A percentile compares a stretch with the other conserved stretches of the same genome.
phyloP scores from a whole-genome alignment of 1,140 invertebrate species.

The Leptinotarsa undecemlineata region DNA sequence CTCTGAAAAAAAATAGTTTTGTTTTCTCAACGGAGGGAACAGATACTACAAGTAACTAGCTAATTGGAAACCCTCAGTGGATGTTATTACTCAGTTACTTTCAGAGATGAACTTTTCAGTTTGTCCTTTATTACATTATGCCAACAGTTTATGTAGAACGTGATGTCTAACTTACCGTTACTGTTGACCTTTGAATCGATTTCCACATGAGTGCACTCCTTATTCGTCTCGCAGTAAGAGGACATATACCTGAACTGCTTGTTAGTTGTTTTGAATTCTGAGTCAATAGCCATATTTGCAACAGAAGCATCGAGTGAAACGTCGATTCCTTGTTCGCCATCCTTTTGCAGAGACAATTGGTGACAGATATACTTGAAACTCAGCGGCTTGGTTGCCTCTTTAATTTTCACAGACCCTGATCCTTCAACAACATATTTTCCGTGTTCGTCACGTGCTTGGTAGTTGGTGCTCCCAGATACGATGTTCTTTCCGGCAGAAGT shows the following conservation, averaged over 20 bases:
- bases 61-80: no score
- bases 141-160: no score
- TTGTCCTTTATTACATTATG: no score
- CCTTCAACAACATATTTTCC: conserved; percentile 73
- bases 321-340: conserved; percentile 67
- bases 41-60: no score
- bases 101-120: no score
- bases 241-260: conserved; percentile 69
- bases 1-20: no score
- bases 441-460: conserved; percentile 70
- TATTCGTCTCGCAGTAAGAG: conserved; percentile 76
- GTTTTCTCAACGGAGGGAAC: no score
- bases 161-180: conserved; percentile 54
- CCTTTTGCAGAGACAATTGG: conserved; percentile 60
- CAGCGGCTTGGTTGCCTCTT: conserved; percentile 66
- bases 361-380: conserved; percentile 74
- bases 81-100: no score
- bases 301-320: conserved; percentile 60
- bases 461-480: conserved; percentile 69
- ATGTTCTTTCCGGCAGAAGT: conserved; percentile 68
- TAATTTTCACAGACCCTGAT: conserved; percentile 66
- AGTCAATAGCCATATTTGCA: conserved; percentile 61
- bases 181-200: conserved; percentile 64
- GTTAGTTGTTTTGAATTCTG: conserved; percentile 70
- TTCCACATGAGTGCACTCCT: conserved; percentile 74